Evolutionary conservation across 2,888 invertebrate genomes (phyloP), one percentile per base, ranked within the genome.

Genomic region (Thecocarcelia acutangulata): DNA sequence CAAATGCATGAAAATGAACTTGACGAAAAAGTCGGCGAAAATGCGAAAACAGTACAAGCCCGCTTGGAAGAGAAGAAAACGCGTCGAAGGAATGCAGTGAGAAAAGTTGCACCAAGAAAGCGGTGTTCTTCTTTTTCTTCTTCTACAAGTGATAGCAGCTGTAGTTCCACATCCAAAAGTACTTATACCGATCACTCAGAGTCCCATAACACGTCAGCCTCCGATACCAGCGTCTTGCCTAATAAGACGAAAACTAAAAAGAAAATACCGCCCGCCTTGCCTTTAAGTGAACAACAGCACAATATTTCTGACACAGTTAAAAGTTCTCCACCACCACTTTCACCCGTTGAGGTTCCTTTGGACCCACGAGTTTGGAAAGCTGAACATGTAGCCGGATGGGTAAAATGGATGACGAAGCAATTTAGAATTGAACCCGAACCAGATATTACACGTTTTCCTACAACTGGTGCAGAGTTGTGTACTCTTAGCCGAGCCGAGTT

Each of bases 321-420:
- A 9, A 58, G 37, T 69, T 63, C 76, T 48, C 69, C 73, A 2
- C 82, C 73, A 48, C 85, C 87, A 13, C 64, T 74, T 1, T 70
- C 88, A 8, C 86, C 87, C 3, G 87, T 89, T 8, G 82, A 88
- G 74, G 87, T 90, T 40, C 90, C 90, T 0, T 85, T 88, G n/a
- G 94, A 94, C 92, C 94, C 94, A 28, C 91, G 92, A 63, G 93
- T 93, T 87, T 94, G 94, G 94, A 92, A 91, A 78, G 86, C 90
- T 15, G 90, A 89, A 37, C 93, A 94, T 88, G 93, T 94, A 82
- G 89, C 90, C 75, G 92, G 92, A 58, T 94, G 94, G 94, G 88
- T 94, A 56, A 89, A 90, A 50, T 94, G 94, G 94, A 92, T 93
- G 85, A 91, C 92, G 37, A 91, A 91, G 68, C 92, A 93, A 85